Percentiles rank a stretch among this genome's conserved stretches.
Conservation (phyloP, 2,888 invertebrate genomes). For the Caenorhabditis sinica region DNA sequence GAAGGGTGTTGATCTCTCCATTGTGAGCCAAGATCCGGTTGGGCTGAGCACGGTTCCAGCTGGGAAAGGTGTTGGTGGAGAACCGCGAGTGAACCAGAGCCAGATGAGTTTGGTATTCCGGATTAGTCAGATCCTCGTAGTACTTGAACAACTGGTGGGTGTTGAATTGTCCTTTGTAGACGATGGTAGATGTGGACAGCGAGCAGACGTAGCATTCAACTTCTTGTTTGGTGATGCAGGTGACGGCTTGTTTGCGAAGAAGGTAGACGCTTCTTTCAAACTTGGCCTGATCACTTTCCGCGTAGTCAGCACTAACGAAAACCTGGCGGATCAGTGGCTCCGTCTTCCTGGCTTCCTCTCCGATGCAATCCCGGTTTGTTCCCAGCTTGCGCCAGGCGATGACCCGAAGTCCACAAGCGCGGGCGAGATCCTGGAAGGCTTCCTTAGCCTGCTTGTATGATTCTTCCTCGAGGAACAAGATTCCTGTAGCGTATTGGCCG, state of each 20-base stretch:
- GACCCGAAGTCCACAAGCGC: constrained; percentile 90
- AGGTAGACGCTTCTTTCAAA: constrained; percentile 90
- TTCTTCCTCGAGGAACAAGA: constrained; percentile 91
- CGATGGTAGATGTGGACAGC: constrained; percentile 91
- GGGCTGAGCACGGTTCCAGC: constrained; percentile 99
- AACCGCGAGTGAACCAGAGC: constrained; percentile 98
- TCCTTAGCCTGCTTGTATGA: constrained; percentile 85
- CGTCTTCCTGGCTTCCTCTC: constrained; percentile 93
- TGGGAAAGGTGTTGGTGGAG: constrained; percentile 99
- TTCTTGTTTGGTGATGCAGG: constrained; percentile 91
- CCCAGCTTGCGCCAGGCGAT: constrained; percentile 96
- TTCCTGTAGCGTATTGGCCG: constrained; percentile 96
- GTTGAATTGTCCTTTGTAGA: constrained; percentile 98
- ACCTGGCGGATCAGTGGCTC: constrained; percentile 96
- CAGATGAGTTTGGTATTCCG: constrained; percentile 92
- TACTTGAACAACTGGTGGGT: constrained; percentile 94
- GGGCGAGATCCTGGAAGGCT: constrained; percentile 90
- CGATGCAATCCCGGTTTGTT: constrained; percentile 91
- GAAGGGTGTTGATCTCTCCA: constrained; percentile 98
- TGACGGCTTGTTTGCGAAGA: constrained; percentile 94
- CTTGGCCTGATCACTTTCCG: constrained; percentile 86
- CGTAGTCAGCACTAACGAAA: constrained; percentile 87
- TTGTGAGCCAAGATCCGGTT: constrained; percentile 96
- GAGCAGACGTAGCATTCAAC: constrained; percentile 97
- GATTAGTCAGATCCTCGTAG: constrained; percentile 87